phyloP scores from a whole-genome alignment of 2,888 invertebrate genomes.

The Aspidiotus rigidus region DNA sequence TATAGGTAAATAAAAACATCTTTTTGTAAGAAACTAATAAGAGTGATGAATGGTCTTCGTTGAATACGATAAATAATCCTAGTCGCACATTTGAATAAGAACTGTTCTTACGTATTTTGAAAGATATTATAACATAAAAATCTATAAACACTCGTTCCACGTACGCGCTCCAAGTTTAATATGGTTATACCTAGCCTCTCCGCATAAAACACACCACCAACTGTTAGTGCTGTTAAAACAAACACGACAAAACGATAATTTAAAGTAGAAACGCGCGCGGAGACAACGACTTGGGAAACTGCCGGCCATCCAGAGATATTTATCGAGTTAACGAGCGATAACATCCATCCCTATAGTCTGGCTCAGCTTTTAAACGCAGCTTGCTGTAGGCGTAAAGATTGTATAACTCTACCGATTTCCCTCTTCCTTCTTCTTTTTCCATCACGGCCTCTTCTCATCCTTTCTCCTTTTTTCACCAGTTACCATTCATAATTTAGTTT shows the following conservation, averaged over 20 bases:
- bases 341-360: constrained; percentile 20
- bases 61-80: constrained; percentile 21
- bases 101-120: constrained; percentile 10
- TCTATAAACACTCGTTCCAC: constrained; percentile 17
- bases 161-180: no score
- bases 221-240: constrained; percentile 30
- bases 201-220: constrained; percentile 29
- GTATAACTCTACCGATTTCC: no score
- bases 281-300: constrained; percentile 21
- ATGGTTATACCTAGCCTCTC: constrained; percentile 14
- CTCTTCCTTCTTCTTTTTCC: no score
- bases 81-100: constrained; percentile 8
- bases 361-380: not conserved
- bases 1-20: constrained; percentile 1
- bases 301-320: constrained; percentile 18
- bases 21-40: constrained; percentile 13
- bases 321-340: constrained; percentile 26
- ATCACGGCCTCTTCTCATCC: no score
- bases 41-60: constrained; percentile 22
- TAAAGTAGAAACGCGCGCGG: constrained; percentile 17
- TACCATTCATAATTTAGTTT: no score
- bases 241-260: constrained; percentile 31
- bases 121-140: constrained; percentile 23
- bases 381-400: not conserved
- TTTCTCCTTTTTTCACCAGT: no score